Percentiles rank a stretch among this genome's conserved stretches.
phyloP scores from a whole-genome alignment of 2,888 invertebrate genomes.

The Aleiodes leptofemur region DNA sequence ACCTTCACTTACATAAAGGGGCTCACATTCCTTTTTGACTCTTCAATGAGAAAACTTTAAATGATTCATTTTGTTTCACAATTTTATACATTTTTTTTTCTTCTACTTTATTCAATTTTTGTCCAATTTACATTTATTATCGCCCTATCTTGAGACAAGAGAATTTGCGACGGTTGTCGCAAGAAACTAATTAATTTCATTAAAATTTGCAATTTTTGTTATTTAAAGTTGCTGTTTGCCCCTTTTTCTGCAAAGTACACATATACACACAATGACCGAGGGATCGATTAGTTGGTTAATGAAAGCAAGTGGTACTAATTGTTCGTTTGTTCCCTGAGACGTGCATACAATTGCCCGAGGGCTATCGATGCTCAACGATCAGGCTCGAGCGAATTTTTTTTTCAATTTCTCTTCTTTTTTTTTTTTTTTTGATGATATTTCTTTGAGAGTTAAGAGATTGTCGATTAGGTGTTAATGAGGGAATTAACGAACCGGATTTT shows the following conservation, averaged over 20 bases:
- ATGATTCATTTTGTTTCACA: conserved; percentile 19
- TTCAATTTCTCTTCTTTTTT: neutral
- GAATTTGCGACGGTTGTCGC: neutral
- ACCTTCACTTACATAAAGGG: conserved; percentile 31
- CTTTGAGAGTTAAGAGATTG: conserved; percentile 25
- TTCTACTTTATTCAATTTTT: conserved; percentile 21
- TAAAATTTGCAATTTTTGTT: neutral
- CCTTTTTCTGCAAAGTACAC: neutral
- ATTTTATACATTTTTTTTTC: conserved; percentile 35
- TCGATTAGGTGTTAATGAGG: conserved; percentile 56
- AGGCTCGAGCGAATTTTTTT: neutral
- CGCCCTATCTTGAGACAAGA: neutral
- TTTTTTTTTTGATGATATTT: neutral
- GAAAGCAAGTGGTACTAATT: conserved; percentile 25
- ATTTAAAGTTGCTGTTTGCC: neutral
- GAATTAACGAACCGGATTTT: conserved; percentile 41
- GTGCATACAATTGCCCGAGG: conserved; percentile 24
- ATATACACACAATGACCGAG: neutral
- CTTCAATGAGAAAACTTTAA: conserved; percentile 10
- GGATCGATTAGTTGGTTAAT: conserved; percentile 21
- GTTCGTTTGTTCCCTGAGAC: conserved; percentile 8
- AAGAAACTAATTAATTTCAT: conserved; percentile 22
- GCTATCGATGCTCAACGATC: conserved; percentile 32
- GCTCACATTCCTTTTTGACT: conserved; percentile 27
- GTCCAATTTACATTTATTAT: conserved; percentile 15